Conservation (phyloP, 35 echinoderm and acorn worm genomes). For the Amphiura filiformis region DNA sequence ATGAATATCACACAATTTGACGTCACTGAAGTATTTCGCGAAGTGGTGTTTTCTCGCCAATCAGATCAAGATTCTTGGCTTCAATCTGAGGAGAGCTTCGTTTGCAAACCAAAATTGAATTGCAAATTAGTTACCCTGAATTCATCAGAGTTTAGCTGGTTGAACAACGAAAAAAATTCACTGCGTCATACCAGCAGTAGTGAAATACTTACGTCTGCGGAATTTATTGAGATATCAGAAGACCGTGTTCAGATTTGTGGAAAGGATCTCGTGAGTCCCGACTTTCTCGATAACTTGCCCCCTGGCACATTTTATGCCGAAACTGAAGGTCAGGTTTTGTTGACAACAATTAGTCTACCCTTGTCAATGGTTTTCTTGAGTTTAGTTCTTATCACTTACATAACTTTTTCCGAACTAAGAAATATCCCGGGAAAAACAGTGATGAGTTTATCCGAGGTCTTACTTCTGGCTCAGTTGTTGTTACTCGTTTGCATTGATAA, state of each 20-base stretch:
- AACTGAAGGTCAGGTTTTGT: no score
- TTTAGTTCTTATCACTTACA: conserved; percentile 21
- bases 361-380: conserved; percentile 26
- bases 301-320: no score
- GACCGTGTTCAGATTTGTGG: background rate
- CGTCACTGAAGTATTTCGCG: background rate
- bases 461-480: conserved; percentile 32
- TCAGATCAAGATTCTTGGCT: background rate
- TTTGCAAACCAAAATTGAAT: background rate
- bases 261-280: background rate
- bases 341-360: background rate
- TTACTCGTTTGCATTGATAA: conserved; percentile 23
- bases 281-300: no score
- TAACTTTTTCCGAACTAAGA: conserved; percentile 15
- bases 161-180: background rate
- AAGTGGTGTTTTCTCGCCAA: background rate
- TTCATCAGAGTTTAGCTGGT: background rate
- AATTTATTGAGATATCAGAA: background rate
- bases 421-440: conserved; percentile 37
- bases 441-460: conserved; percentile 20
- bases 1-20: no score
- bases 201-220: background rate
- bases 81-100: background rate
- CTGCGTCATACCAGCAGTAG: background rate
- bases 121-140: background rate